These are phyloP conservation scores for Proisotoma minuta DNA, from an alignment of 2,888 invertebrate species.

Conservation along the genomic window DNA sequence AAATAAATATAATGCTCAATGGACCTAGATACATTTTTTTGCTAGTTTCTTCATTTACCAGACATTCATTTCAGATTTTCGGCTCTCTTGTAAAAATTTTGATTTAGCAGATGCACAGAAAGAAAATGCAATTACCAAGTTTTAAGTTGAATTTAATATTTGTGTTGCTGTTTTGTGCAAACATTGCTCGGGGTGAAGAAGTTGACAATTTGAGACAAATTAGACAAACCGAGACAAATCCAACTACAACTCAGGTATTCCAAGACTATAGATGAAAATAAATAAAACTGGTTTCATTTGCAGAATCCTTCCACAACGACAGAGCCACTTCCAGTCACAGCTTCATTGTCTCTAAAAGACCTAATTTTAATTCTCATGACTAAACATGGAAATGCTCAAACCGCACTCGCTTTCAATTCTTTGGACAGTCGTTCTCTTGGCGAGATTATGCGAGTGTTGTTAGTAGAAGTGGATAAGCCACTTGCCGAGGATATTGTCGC, in stretches of 20 bases:
- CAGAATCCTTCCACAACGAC: not conserved
- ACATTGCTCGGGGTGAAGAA: no score
- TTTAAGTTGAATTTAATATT: no score
- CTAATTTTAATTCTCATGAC: constrained; percentile 27
- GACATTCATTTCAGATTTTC: no score
- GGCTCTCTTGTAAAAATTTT: no score
- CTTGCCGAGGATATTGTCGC: constrained; percentile 30
- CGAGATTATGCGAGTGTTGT: constrained; percentile 26
- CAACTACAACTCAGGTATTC: not conserved
- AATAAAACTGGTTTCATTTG: not conserved
- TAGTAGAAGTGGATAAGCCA: constrained; percentile 30
- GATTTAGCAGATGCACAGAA: no score
- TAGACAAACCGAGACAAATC: not conserved
- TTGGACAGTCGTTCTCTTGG: constrained; percentile 24
- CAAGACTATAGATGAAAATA: not conserved
- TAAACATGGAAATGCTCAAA: constrained; percentile 25
- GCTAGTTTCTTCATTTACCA: no score
- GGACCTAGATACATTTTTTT: no score
- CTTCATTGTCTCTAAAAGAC: constrained; percentile 8
- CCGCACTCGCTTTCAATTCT: constrained; percentile 25
- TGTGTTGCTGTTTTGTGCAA: no score
- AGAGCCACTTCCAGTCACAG: not conserved
- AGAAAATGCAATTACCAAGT: no score
- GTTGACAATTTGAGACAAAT: not conserved
- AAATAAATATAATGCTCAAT: no score